Evolutionary conservation across 2,888 invertebrate genomes (phyloP).

Genomic region (Entomobrya proxima): DNA sequence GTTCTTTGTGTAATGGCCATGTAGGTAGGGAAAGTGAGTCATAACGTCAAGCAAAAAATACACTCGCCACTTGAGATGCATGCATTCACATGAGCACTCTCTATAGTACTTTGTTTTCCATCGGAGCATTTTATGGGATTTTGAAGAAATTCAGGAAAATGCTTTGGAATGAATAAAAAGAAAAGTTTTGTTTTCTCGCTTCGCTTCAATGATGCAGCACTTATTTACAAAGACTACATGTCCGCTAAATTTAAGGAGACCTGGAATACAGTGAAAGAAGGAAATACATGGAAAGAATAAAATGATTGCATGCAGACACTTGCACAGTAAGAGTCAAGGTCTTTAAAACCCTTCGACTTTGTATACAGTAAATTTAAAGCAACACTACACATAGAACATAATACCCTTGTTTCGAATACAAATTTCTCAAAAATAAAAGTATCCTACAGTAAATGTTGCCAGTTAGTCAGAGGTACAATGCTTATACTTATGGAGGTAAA

Average conservation of each 20-base stretch:
- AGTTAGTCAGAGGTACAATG: neutral
- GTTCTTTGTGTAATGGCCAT: neutral
- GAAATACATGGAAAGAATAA: too few relatives aligned
- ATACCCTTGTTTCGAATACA: slow-evolving; percentile 43
- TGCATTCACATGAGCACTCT: neutral
- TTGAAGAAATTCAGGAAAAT: neutral
- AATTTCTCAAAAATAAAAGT: slow-evolving; percentile 29
- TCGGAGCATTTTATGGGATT: neutral
- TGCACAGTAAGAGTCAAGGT: neutral
- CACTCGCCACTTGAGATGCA: neutral
- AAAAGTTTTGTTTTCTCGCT: slow-evolving; percentile 16
- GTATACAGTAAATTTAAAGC: slow-evolving; percentile 19
- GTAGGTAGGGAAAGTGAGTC: too few relatives aligned
- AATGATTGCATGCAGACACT: neutral
- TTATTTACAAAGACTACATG: neutral
- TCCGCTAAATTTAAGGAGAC: neutral
- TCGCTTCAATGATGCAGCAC: neutral
- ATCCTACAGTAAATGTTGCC: neutral
- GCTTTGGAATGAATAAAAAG: neutral
- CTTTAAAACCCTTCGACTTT: neutral
- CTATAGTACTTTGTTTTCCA: neutral
- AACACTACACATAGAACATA: too few relatives aligned
- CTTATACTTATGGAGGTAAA: too few relatives aligned
- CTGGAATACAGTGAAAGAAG: too few relatives aligned
- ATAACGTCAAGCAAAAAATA: too few relatives aligned